phyloP scores from a whole-genome alignment of 1,140 invertebrate species.

The Euura saliciscinereae region DNA sequence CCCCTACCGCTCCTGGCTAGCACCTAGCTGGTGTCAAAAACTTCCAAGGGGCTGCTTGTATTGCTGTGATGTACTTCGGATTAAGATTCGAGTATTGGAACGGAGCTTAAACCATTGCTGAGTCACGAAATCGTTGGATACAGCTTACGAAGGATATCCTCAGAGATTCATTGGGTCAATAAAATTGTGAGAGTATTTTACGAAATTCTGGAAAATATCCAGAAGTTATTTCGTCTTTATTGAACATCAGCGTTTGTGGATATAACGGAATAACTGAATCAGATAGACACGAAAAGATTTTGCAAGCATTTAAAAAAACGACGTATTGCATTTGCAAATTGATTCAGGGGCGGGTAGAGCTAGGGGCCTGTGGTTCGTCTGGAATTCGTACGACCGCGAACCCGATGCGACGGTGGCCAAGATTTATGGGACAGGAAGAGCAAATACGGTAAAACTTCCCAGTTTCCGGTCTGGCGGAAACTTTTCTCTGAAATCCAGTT shows the following conservation, averaged over 20 bases:
- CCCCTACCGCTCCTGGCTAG: too few species aligned
- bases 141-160: too few species aligned
- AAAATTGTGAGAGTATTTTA: too few species aligned
- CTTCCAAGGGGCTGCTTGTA: too few species aligned
- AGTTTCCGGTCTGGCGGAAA: slow-evolving; percentile 46
- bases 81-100: not conserved
- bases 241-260: not conserved
- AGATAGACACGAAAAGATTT: not conserved
- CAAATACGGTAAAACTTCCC: slow-evolving; percentile 51
- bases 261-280: not conserved
- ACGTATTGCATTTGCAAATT: slow-evolving; percentile 31
- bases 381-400: slow-evolving; percentile 24
- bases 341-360: slow-evolving; percentile 29
- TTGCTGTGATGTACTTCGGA: too few species aligned
- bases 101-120: not conserved
- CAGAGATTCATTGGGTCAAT: too few species aligned
- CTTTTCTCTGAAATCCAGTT: slow-evolving; percentile 36
- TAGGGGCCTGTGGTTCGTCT: not conserved
- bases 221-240: not conserved
- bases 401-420: slow-evolving; percentile 37
- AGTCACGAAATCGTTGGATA: not conserved
- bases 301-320: not conserved
- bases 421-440: slow-evolving; percentile 49
- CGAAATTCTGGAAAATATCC: too few species aligned
- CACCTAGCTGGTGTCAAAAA: too few species aligned